Base-by-base conservation (phyloP, 2,113 vertebrate genomes). In the Sylvietta virens region DNA sequence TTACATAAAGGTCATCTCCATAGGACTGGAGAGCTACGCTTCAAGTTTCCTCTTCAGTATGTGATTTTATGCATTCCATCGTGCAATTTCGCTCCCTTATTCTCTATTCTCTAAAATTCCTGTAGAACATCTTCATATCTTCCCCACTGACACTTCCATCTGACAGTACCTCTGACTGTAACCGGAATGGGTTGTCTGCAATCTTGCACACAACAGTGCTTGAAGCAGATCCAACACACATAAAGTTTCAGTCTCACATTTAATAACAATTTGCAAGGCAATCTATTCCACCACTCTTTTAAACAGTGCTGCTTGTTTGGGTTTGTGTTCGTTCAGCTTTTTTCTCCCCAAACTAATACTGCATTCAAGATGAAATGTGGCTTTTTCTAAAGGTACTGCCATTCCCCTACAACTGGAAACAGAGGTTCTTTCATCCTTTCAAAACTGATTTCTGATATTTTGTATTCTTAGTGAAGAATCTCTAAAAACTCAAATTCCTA, bases 1-100 rank as follows among this genome's bases (percentile, higher is more conserved):
- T 58, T 73, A 62, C 58, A 86, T 33, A 93, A 93, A 95, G 92
- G 93, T 93, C 92, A 90, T 90, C 94, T 92, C 82, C 54, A 60
- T 21, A 93, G 74, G 81, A 76, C 71, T 66, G 88, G 79, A 91
- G 76, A 94, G 64, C 35, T 70, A 6, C 0, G 10, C 48, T 88
- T 86, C 67, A 83, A 81, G 44, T 74, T 88, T 87, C 54, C 39
- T 69, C 76, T 53, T 67, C 48, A 88, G 74, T 90, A 44, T 64
- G 79, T 1, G 2, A 69, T 93, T 92, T 78, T 78, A 88, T 19
- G 53, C 74, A 83, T 96, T 88, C 56, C 67, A 67, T 28, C 4
- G 0, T 22, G 72, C 56, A 47, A 40, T 93, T 95, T 60, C 77
- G 22, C 47, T 79, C 77, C 73, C 62, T 58, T 51, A 53, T 33